Evolutionary conservation across 2,113 vertebrate genomes (phyloP).

Genomic region (Nannobrachium achirus): DNA sequence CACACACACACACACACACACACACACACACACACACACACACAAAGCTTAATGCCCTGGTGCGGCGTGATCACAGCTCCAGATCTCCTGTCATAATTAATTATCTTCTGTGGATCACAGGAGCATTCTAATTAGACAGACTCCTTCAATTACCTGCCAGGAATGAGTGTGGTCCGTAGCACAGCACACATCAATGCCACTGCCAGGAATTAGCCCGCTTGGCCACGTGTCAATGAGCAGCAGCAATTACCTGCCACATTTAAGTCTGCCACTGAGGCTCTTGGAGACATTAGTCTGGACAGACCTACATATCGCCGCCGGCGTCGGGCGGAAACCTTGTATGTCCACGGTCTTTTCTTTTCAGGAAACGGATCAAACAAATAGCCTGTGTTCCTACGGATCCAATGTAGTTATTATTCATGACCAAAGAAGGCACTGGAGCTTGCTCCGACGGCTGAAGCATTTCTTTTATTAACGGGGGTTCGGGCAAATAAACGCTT

Average conservation of each 20-base stretch:
- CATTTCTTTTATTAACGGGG: no score
- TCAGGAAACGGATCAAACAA: no score
- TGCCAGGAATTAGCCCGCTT: conserved; percentile 52
- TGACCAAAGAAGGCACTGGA: no score
- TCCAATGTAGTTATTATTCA: no score
- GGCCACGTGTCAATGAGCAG: conserved; percentile 80
- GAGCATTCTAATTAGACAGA: conserved; percentile 72
- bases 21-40: conserved; percentile 2
- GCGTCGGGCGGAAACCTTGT: no score
- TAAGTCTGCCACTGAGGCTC: no score
- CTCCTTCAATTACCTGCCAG: conserved; percentile 74
- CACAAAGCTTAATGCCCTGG: background rate
- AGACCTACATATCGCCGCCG: no score
- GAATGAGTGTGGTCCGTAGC: conserved; percentile 31
- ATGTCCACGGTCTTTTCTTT: no score
- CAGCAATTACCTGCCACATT: conserved; percentile 64
- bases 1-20: background rate
- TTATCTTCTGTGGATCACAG: conserved; percentile 64
- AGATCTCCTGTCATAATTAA: conserved; percentile 72
- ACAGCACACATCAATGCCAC: conserved; percentile 18
- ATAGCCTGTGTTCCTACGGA: no score
- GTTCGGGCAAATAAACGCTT: no score
- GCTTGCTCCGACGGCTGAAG: no score
- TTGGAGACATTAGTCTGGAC: no score
- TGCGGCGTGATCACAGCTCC: background rate